These are phyloP conservation scores for Danaus chrysippus DNA, from an alignment of 2,888 invertebrate genomes.

Conservation along the genomic window DNA sequence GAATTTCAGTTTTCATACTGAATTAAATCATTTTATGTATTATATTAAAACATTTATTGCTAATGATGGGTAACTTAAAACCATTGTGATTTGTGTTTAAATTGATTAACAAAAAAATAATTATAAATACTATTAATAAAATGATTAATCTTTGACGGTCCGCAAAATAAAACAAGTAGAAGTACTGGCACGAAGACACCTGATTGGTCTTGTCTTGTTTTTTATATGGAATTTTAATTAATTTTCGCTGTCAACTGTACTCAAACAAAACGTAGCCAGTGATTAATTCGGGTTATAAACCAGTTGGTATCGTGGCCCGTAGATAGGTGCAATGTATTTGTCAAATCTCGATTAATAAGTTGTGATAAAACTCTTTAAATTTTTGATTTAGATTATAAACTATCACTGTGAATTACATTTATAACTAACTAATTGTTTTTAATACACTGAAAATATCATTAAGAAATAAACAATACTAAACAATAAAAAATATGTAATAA, in stretches of 20 bases:
- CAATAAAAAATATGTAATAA: too few species aligned
- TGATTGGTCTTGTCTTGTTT: slow-evolving; percentile 65
- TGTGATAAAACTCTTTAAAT: slow-evolving; percentile 23
- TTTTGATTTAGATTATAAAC: not conserved
- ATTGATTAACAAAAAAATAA: slow-evolving; percentile 4
- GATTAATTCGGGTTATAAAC: slow-evolving; percentile 65
- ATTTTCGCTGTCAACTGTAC: slow-evolving; percentile 73
- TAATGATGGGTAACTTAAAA: too few species aligned
- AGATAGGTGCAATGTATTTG: slow-evolving; percentile 38
- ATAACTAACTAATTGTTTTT: too few species aligned
- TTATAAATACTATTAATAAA: slow-evolving; percentile 9
- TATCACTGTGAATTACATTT: too few species aligned
- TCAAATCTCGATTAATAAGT: slow-evolving; percentile 31
- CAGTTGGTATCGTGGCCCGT: slow-evolving; percentile 38
- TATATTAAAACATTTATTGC: too few species aligned
- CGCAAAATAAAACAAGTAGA: slow-evolving; percentile 70
- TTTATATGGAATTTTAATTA: slow-evolving; percentile 76
- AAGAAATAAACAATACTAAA: too few species aligned
- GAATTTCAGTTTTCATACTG: too few species aligned
- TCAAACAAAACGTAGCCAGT: slow-evolving; percentile 68
- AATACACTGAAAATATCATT: too few species aligned
- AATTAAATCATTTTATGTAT: too few species aligned
- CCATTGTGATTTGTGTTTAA: too few species aligned
- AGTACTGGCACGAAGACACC: slow-evolving; percentile 63
- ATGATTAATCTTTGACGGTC: slow-evolving; percentile 52